Conservation (phyloP, 2,797 vertebrate genomes). For the Coranthus polyacanthus region DNA sequence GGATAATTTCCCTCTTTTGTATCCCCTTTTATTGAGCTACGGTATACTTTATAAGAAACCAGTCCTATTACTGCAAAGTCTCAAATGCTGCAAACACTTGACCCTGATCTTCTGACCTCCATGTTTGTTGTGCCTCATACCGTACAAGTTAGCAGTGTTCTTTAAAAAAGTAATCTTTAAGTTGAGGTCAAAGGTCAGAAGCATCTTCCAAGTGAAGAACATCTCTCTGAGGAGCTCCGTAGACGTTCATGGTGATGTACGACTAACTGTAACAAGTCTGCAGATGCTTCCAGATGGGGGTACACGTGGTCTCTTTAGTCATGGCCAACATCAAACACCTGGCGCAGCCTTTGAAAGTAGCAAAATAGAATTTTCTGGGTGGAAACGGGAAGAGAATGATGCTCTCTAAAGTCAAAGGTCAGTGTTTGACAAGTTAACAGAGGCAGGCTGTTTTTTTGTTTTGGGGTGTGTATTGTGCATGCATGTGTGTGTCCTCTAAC, state of each 20-base stretch:
- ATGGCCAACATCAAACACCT: conserved; percentile 52
- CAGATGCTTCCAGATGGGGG: conserved; percentile 25
- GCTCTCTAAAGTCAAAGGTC: conserved; percentile 44
- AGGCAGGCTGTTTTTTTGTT: conserved; percentile 12
- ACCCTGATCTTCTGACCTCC: conserved; percentile 12
- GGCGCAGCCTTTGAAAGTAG: conserved; percentile 45
- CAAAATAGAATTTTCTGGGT: conserved; percentile 22
- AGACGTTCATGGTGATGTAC: conserved; percentile 60
- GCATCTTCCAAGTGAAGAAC: conserved; percentile 15
- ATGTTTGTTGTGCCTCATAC: conserved; percentile 21
- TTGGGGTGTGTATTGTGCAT: neutral
- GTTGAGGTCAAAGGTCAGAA: conserved; percentile 53
- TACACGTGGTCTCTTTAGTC: conserved; percentile 60
- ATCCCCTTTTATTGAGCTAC: no score
- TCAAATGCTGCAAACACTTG: conserved; percentile 23
- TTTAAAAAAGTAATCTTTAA: conserved; percentile 23
- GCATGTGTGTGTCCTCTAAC: neutral
- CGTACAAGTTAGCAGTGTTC: conserved; percentile 31
- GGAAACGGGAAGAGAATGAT: conserved; percentile 39
- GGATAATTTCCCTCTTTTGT: no score
- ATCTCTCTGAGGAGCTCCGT: conserved; percentile 14
- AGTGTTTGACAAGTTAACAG: conserved; percentile 27
- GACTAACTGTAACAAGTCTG: conserved; percentile 44
- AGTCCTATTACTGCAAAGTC: neutral
- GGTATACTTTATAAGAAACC: neutral